These are phyloP conservation scores for Stenodema calcarata DNA, from an alignment of 2,888 invertebrate genomes.

Conservation along the genomic window DNA sequence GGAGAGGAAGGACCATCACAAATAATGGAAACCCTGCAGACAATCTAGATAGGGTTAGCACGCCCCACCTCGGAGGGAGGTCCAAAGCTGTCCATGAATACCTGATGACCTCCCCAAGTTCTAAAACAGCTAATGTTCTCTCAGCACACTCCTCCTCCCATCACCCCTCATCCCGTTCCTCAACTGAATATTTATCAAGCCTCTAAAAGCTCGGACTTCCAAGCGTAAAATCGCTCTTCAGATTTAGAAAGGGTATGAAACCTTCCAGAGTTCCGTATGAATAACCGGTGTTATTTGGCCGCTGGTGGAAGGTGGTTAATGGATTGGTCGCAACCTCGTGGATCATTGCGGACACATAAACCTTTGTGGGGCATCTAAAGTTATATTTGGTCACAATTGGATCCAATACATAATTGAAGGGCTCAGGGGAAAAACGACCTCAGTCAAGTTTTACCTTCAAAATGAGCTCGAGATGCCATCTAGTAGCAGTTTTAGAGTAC, in stretches of 20 bases:
- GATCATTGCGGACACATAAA: neutral
- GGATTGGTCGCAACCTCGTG: neutral
- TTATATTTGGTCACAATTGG: no score
- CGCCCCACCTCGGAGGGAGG: neutral
- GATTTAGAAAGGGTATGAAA: conserved; percentile 14
- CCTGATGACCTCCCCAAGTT: conserved; percentile 26
- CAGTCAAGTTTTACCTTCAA: no score
- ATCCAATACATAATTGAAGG: no score
- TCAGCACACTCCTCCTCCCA: neutral
- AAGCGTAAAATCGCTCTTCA: conserved; percentile 34
- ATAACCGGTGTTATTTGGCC: neutral
- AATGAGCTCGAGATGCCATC: no score
- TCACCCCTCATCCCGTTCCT: neutral
- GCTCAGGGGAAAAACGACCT: no score
- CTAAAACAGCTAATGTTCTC: conserved; percentile 40
- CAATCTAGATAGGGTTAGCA: neutral
- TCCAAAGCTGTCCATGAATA: conserved; percentile 30
- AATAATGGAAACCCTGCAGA: neutral
- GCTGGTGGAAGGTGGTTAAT: neutral
- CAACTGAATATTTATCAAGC: conserved; percentile 45
- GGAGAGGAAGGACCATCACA: neutral
- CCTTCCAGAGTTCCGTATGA: neutral
- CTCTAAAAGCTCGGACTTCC: conserved; percentile 46
- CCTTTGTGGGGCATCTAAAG: no score
- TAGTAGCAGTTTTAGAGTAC: no score